Base-by-base conservation (phyloP, 2,888 invertebrate genomes). In the Hemaris fuciformis region DNA sequence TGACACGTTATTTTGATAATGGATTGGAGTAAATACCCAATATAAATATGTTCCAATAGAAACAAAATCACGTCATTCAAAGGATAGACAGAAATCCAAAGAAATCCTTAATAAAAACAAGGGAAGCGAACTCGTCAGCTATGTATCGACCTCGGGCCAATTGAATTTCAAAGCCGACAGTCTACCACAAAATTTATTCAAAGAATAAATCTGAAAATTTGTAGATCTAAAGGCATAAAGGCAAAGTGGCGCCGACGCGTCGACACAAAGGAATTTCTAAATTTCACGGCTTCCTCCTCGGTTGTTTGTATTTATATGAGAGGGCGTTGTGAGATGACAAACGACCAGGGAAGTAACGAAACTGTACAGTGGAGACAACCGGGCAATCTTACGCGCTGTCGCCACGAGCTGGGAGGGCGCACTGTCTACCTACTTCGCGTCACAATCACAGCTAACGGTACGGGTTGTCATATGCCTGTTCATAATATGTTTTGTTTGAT, bases 181-280 rank as follows among this genome's bases (percentile, higher is more conserved):
- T 86, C 85, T 85, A 91, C 91, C 90, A 85, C 91, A 83, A 91
- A 92, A 89, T 91, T 88, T 92, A 92, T 92, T 91, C 92, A 90
- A 91, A 91, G 91, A 92, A 92, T 91, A 92, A 91, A 92, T 92
- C 91, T 92, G 88, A 91, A 91, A 92, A 91, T 91, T 92, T 91
- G 91, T 89, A 89, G 88, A 90, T 91, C 89, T 88, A 83, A 92
- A 87, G 89, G 89, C 89, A 87, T 88, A 85, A 85, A 87, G 81
- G 84, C 83, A 83, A 89, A 88, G 87, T 87, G 90, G 88, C 89
- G 87, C 83, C 88, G 87, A 88, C 84, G 84, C 85, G 84, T 77
- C 88, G 81, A 88, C 87, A 89, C 92, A 92, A 92, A 92, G 91
- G 92, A 88, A 90, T 91, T 89, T 90, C 89, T 88, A 91, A 91